Base-by-base conservation (phyloP, 2,888 invertebrate species). In the Volucella inanis region DNA sequence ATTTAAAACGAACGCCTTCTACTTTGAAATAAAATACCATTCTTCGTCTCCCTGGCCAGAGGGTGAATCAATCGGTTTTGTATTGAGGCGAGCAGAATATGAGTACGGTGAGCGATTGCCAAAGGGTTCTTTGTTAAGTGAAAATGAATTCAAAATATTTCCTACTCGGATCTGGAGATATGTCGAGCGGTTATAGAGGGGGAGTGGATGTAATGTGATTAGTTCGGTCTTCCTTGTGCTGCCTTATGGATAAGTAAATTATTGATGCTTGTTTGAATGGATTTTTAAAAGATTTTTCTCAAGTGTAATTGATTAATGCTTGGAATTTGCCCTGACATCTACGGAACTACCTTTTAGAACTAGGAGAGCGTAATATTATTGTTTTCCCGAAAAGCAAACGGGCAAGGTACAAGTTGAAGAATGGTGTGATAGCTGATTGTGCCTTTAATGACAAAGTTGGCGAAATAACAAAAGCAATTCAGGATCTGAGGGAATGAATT, bases 41-140 rank as follows among this genome's bases (percentile, higher is more conserved):
- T 15, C 52, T 52, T 61, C 52, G 9, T 3, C 45, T 47, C 31
- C 6, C 49, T 64, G 45, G 54, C 70, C 38, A 57, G n/a, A 57
- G 55, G 71, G 77, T 47, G 41, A 47, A 82, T 49, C 64, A 77
- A 77, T 71, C 77, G 70, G 31, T 57, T 52, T 41, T 15, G 14
- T 38, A 31, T 64, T 54, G 43, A 74, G 47, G 47, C n/a, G n/a
- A 52, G 39, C 0, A 31, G 31, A 31, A 31, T 6, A 31, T 6
- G 31, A 31, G 31, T 31, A 31, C 31, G 15, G 39, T 11, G 14
- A 47, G 10, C 12, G 50, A 31, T 50, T 45, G 70, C 57, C 70
- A 76, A 70, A 57, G 64, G 81, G 64, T 52, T 49, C 65, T 57
- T 65, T 71, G 68, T 64, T 57, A n/a, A 38, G 38, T 43, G 52